phyloP scores from a whole-genome alignment of 2,797 vertebrate genomes.

The Tragelaphus eurycerus region DNA sequence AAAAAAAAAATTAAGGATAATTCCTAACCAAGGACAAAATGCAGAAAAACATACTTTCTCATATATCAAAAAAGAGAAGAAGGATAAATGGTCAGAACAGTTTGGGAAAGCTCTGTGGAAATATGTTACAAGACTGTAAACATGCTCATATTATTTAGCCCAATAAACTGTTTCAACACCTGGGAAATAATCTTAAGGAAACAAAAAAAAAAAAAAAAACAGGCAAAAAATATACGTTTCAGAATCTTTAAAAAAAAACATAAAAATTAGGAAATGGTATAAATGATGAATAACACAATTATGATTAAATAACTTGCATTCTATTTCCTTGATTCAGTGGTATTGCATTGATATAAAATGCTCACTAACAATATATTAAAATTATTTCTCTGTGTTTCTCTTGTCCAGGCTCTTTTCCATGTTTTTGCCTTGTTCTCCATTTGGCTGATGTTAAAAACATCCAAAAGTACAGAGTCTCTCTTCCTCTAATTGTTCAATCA shows the following conservation, averaged over 20 bases:
- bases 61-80: background rate
- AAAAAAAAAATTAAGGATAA: constrained; percentile 43
- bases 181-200: background rate
- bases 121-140: background rate
- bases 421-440: background rate
- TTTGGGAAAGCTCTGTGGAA: background rate
- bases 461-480: background rate
- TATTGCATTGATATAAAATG: background rate
- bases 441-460: background rate
- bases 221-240: background rate
- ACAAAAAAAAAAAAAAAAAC: background rate
- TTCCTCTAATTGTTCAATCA: background rate
- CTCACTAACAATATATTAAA: background rate
- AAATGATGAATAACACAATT: background rate
- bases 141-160: background rate
- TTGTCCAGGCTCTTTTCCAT: background rate
- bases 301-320: background rate
- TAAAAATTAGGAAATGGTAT: background rate
- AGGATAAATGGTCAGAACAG: background rate
- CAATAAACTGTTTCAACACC: background rate
- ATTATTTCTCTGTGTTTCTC: background rate
- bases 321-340: background rate
- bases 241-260: background rate
- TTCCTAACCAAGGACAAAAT: background rate
- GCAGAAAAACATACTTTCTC: background rate